These are phyloP conservation scores for Bombus soroeensis DNA, from an alignment of 1,140 invertebrate genomes.

Conservation along the genomic window DNA sequence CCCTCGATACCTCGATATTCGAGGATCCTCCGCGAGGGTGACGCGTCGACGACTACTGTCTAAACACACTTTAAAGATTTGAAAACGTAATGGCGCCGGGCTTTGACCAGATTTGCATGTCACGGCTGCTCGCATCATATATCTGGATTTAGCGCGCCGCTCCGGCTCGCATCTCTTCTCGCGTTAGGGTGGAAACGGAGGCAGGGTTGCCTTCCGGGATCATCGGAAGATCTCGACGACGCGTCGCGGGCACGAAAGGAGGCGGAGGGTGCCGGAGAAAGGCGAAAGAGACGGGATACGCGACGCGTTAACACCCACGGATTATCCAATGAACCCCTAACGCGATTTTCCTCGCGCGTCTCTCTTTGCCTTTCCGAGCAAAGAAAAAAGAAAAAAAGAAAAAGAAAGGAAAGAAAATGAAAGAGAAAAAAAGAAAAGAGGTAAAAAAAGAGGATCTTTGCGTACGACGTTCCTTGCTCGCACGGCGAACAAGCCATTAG, in stretches of 20 bases:
- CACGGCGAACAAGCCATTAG: background rate
- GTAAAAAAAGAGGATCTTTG: fast-evolving
- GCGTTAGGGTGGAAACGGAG: constrained; percentile 71
- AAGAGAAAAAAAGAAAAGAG: too few relatives aligned
- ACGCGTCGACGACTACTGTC: constrained; percentile 72
- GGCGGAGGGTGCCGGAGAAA: constrained; percentile 18
- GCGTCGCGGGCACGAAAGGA: constrained; percentile 41
- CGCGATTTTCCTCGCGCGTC: constrained; percentile 72
- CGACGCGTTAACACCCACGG: constrained; percentile 79
- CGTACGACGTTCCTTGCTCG: background rate
- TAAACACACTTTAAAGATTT: constrained; percentile 84
- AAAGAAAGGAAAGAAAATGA: too few relatives aligned
- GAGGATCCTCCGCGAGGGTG: constrained; percentile 57
- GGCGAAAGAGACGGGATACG: constrained; percentile 19
- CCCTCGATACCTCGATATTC: constrained; percentile 3
- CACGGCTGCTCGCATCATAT: constrained; percentile 82
- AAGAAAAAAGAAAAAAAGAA: background rate
- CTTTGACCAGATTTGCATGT: constrained; percentile 83
- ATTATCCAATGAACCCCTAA: constrained; percentile 81
- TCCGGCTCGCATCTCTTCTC: constrained; percentile 17
- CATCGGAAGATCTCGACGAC: constrained; percentile 77
- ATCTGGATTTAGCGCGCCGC: constrained; percentile 80
- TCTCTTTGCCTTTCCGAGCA: background rate
- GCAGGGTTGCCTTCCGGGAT: constrained; percentile 79
- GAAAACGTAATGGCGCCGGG: constrained; percentile 82